A percentile compares a stretch with the other conserved stretches of the same genome.
Evolutionary conservation across 1,140 invertebrate genomes (phyloP).

Genomic region (Ditylenchus dipsaci): DNA sequence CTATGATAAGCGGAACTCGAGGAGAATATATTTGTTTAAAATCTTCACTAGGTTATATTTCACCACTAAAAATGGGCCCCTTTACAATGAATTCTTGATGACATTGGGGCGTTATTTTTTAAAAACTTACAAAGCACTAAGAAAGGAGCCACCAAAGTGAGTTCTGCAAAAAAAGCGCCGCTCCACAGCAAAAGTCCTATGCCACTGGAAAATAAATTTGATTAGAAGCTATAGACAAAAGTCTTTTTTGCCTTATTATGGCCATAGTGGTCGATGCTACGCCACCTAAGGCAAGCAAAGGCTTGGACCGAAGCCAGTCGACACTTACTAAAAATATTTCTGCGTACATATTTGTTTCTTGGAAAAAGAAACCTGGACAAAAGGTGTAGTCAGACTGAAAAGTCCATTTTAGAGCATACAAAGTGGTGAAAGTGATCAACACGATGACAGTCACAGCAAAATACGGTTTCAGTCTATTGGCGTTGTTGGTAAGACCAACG

Average conservation of each 20-base stretch:
- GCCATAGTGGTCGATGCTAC: constrained; percentile 85
- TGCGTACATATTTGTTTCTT: neutral
- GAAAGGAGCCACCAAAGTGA: constrained; percentile 87
- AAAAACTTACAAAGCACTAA: constrained; percentile 82
- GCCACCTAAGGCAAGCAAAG: constrained; percentile 60
- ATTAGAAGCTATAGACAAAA: too few species aligned
- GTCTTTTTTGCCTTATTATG: constrained; percentile 60
- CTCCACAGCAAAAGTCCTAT: constrained; percentile 85
- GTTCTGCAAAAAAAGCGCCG: constrained; percentile 86
- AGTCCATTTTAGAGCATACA: constrained; percentile 56
- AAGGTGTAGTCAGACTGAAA: constrained; percentile 22
- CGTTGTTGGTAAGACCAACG: constrained; percentile 53
- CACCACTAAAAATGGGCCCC: too few species aligned
- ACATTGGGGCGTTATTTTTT: too few species aligned
- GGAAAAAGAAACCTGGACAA: neutral
- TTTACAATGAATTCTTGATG: too few species aligned
- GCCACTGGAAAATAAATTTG: constrained; percentile 65
- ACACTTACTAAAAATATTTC: constrained; percentile 33
- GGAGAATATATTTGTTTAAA: neutral
- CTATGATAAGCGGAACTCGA: too few species aligned
- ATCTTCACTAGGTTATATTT: too few species aligned
- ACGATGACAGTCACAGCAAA: constrained; percentile 55
- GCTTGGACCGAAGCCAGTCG: constrained; percentile 56
- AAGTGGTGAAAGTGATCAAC: constrained; percentile 51
- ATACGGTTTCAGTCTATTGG: constrained; percentile 52